Base-by-base conservation (phyloP, 2,888 invertebrate genomes). In the Teinopalpus imperialis region DNA sequence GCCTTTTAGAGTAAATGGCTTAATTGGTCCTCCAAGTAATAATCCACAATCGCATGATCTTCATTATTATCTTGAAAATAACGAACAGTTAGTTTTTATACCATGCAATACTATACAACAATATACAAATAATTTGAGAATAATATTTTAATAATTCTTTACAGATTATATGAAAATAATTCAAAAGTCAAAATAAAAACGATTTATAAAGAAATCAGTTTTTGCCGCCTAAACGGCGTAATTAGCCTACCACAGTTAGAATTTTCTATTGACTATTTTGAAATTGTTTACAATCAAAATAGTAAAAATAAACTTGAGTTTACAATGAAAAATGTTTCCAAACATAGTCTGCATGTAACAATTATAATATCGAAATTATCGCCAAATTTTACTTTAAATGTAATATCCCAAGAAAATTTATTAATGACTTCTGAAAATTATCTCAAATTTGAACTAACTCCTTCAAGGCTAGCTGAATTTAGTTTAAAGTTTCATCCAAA, bases 1-100 rank as follows among this genome's bases (percentile, higher is more conserved):
- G 39, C 92, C 93, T 0, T 81, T 91, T 47, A 76, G 90, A 57
- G 72, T 92, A 9, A 93, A 93, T 57, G 82, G 80, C 40, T 63
- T 92, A 27, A 55, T 92, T 34, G 92, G 92, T 0, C 92, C 92
- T 3, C 86, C 90, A 2, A 54, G 71, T 52, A 47, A 72, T 58
- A 57, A 70, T 58, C 29, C 62, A 14, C 53, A 49, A 32, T 74
- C 83, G 5, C 76, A 74, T 13, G 81, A 85, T 58, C 59, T 83
- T 24, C 67, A 66, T 10, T 62, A 78, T 61, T 88, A 82, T 47
- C 70, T 75, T 21, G 68, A 70, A 29, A 56, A 70, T 54, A 67
- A 67, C 56, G 78, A 81, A 55, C 60, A 74, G 87, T 87, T 63
- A 67, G 75, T 68, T 31, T 37, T 32, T 6, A 23, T 6, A 21